Percentiles rank a stretch among this genome's conserved stretches.
phyloP scores from a whole-genome alignment of 2,888 invertebrate genomes.

The Leptopilina drosophilae region DNA sequence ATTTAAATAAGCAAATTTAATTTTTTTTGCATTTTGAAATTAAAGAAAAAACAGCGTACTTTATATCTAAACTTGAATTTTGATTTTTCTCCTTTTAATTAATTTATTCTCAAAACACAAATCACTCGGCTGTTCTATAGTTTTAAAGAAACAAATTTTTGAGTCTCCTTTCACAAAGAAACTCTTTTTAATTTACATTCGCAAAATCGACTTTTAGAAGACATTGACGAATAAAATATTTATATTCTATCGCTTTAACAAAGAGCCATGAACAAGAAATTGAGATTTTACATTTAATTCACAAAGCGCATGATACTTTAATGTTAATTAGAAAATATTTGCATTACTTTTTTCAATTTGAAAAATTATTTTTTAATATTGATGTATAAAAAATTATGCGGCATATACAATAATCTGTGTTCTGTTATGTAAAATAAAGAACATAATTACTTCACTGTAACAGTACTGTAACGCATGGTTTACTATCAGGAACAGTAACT shows the following conservation, averaged over 20 bases:
- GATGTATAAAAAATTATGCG: no score
- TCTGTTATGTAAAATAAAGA: no score
- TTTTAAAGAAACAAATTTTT: conserved; percentile 4
- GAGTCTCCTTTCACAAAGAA: background rate
- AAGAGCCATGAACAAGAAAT: background rate
- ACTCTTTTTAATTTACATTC: conserved; percentile 13
- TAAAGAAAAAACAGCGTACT: background rate
- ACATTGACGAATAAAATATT: conserved; percentile 2
- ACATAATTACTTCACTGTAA: background rate
- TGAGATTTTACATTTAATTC: background rate
- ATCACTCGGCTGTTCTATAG: background rate
- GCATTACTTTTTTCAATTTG: background rate
- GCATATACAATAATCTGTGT: no score
- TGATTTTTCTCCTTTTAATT: conserved; percentile 25
- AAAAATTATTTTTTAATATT: background rate
- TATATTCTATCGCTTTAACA: background rate
- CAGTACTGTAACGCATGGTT: conserved; percentile 6
- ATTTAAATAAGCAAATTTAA: conserved; percentile 40
- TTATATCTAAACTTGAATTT: conserved; percentile 16
- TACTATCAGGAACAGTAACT: conserved; percentile 7
- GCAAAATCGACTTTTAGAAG: background rate
- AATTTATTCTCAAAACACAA: conserved; percentile 2
- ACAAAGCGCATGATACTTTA: background rate
- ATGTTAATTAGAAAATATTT: conserved; percentile 13
- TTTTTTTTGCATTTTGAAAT: conserved; percentile 37